phyloP scores from a whole-genome alignment of 2,113 vertebrate genomes.

The Bos javanicus region DNA sequence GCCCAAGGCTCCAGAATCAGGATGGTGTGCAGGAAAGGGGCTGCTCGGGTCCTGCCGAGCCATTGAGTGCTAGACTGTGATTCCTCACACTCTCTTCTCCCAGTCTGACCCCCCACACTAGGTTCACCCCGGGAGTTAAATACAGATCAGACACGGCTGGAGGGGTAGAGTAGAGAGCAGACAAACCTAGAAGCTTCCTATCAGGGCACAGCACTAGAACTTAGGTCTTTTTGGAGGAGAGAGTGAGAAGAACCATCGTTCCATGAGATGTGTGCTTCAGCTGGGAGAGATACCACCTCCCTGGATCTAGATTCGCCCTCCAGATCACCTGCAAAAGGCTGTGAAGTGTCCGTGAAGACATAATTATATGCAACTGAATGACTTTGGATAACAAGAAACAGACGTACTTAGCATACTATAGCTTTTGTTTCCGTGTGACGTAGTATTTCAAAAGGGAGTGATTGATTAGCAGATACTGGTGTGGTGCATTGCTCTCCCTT shows the following conservation, averaged over 20 bases:
- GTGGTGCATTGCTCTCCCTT: not conserved
- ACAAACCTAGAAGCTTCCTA: not conserved
- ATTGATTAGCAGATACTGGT: not conserved
- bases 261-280: not conserved
- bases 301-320: not conserved
- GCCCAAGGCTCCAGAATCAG: not conserved
- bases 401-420: not conserved
- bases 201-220: not conserved
- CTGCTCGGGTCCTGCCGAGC: not conserved
- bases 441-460: not conserved
- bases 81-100: not conserved
- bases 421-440: not conserved
- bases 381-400: constrained; percentile 24
- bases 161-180: not conserved
- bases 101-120: not conserved
- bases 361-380: not conserved
- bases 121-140: not conserved
- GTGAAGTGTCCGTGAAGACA: not conserved
- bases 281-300: not conserved
- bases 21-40: not conserved
- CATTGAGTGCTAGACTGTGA: not conserved
- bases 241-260: not conserved
- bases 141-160: no score
- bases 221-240: not conserved
- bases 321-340: not conserved